phyloP scores from a whole-genome alignment of 1,140 invertebrate genomes.

The Colletes latitarsis region DNA sequence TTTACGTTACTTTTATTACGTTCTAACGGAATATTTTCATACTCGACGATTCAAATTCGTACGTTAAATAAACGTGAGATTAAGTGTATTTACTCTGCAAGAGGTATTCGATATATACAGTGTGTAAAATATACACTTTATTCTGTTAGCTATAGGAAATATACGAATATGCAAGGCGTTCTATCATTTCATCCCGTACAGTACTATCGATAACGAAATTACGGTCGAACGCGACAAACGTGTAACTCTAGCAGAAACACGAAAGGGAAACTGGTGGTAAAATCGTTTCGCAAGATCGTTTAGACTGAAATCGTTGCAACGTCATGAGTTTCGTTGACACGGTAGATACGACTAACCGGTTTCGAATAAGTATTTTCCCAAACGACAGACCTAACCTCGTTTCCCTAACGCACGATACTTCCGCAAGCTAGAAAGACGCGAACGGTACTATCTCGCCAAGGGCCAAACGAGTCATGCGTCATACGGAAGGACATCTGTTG shows the following conservation, averaged over 20 bases:
- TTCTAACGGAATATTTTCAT: neutral
- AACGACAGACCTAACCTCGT: neutral
- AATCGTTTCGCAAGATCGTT: neutral
- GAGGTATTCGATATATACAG: too few relatives aligned
- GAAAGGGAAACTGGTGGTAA: neutral
- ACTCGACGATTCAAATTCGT: constrained; percentile 19
- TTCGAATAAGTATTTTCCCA: neutral
- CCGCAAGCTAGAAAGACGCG: constrained; percentile 54
- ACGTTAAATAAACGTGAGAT: too few relatives aligned
- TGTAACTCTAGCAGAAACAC: neutral
- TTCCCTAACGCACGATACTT: constrained; percentile 49
- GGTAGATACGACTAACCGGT: constrained; percentile 18
- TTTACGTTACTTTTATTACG: neutral
- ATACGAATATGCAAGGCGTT: too few relatives aligned
- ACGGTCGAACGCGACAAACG: neutral
- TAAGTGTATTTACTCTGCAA: too few relatives aligned
- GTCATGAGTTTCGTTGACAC: neutral
- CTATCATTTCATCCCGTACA: neutral
- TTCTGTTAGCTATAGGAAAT: too few relatives aligned
- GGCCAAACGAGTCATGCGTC: constrained; percentile 68
- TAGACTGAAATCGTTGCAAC: neutral
- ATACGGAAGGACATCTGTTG: constrained; percentile 74
- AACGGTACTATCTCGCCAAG: constrained; percentile 60
- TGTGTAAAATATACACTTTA: too few relatives aligned
- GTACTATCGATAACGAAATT: constrained; percentile 8